Evolutionary conservation across 2,797 vertebrate genomes (phyloP), one percentile per base, ranked within the genome.

Genomic region (Megalops cyprinoides): DNA sequence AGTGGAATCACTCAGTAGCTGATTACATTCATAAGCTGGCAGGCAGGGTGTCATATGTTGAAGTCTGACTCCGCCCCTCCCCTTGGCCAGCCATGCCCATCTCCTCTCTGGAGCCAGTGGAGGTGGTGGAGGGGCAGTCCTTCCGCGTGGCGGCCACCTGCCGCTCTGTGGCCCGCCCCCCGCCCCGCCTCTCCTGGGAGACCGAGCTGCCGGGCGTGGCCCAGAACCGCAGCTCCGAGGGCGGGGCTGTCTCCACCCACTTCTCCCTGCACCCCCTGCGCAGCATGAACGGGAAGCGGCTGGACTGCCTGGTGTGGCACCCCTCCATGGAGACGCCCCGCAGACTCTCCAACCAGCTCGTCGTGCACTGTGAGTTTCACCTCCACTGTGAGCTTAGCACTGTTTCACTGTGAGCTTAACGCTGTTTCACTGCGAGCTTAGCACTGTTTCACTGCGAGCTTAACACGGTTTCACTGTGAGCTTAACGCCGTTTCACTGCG

Each of bases 241-340:
- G 92, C 0, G 92, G 95, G 0, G 91, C 95, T 0, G 93, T 97
- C 84, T 96, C 95, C 73, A 95, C 92, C 0, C 88, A 93, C 83
- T 98, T 91, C 90, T 96, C 85, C 23, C 90, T 99, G 77, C 93
- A 97, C 53, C 97, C 97, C 0, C 89, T 95, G 69, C 95, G 97
- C 62, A 90, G 89, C 89, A 97, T 98, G 97, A 95, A 98, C 0
- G 96, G 96, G 37, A 94, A 93, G 56, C 87, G 87, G 18, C 92
- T 98, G 31, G 96, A 96, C 87, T 98, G 97, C 1, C 88, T 98
- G 84, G 95, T 99, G 79, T 94, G 92, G 6, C 97, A 99, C 49
- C 96, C 96, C 0, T 91, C 93, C 4, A 91, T 98, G 85, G 79
- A 91, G 20, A 87, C 90, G 18, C 94, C 96, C 0, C 94, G 92